Conservation (phyloP, 2,113 vertebrate genomes). For the Xyliphius kryptos region DNA sequence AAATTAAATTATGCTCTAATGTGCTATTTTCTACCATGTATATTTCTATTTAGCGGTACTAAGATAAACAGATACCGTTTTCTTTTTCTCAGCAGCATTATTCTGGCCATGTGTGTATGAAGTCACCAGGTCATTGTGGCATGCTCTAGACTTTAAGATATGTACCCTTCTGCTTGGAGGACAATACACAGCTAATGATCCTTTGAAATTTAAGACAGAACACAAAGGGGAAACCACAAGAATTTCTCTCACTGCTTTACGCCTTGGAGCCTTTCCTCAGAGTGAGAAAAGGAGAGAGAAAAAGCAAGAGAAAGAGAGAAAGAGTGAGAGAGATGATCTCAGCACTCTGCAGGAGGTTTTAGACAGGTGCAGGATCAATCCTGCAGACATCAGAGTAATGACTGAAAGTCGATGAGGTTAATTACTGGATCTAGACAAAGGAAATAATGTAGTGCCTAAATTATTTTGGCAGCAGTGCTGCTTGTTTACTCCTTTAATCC, state of each 20-base stretch:
- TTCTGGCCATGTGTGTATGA: neutral
- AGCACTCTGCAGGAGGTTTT: neutral
- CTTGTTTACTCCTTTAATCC: neutral
- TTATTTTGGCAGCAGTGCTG: neutral
- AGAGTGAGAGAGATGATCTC: constrained; percentile 10
- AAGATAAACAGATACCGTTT: no score
- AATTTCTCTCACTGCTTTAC: constrained; percentile 46
- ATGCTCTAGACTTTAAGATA: neutral
- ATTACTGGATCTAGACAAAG: neutral
- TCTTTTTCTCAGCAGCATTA: neutral
- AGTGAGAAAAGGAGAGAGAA: no score
- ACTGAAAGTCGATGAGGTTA: neutral
- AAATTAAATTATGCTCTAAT: no score
- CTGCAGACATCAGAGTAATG: neutral
- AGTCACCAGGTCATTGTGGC: neutral
- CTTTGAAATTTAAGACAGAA: constrained; percentile 60
- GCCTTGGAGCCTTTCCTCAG: neutral
- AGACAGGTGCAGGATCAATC: constrained; percentile 10
- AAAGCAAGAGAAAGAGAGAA: no score
- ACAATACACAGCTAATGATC: constrained; percentile 24
- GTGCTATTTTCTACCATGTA: no score
- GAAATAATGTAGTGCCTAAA: neutral
- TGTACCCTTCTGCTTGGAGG: constrained; percentile 18
- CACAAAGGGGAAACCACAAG: constrained; percentile 53
- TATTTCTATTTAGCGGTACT: no score